These are phyloP conservation scores for Lithosia quadra DNA, from an alignment of 2,888 invertebrate species.

Conservation along the genomic window DNA sequence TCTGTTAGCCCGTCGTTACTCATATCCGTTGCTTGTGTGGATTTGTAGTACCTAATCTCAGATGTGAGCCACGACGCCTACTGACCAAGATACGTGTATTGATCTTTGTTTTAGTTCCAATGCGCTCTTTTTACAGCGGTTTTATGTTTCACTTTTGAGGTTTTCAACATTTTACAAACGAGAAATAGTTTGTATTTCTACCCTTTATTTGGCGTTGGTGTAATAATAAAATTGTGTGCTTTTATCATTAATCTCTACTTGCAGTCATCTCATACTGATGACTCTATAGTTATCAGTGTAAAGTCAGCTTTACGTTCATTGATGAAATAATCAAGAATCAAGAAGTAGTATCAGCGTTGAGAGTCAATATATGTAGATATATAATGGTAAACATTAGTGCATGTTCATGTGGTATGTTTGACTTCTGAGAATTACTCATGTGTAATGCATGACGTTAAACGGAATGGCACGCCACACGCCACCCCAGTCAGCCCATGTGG, in stretches of 20 bases:
- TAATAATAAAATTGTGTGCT: too few species aligned
- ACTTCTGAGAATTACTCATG: constrained; percentile 46
- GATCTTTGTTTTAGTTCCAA: constrained; percentile 4
- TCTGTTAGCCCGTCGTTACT: constrained; percentile 74
- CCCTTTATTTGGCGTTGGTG: too few species aligned
- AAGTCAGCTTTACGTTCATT: constrained; percentile 23
- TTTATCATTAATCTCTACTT: background rate
- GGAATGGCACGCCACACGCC: constrained; percentile 41
- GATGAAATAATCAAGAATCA: constrained; percentile 25
- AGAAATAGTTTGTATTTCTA: background rate
- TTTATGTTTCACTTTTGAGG: background rate
- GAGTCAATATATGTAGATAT: background rate
- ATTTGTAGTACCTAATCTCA: constrained; percentile 54
- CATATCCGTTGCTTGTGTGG: constrained; percentile 70
- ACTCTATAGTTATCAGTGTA: too few species aligned
- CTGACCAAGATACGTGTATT: constrained; percentile 18
- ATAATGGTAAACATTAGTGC: constrained; percentile 21
- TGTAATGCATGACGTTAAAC: constrained; percentile 49
- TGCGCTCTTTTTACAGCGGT: background rate
- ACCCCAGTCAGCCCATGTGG: constrained; percentile 51
- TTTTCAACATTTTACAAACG: background rate
- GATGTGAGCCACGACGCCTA: constrained; percentile 30
- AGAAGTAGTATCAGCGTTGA: background rate
- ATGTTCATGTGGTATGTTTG: constrained; percentile 19
- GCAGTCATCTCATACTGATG: background rate